A percentile compares a stretch with the other conserved stretches of the same genome.
Evolutionary conservation across 2,888 invertebrate species (phyloP).

Genomic region (Protodeltote pygarga): DNA sequence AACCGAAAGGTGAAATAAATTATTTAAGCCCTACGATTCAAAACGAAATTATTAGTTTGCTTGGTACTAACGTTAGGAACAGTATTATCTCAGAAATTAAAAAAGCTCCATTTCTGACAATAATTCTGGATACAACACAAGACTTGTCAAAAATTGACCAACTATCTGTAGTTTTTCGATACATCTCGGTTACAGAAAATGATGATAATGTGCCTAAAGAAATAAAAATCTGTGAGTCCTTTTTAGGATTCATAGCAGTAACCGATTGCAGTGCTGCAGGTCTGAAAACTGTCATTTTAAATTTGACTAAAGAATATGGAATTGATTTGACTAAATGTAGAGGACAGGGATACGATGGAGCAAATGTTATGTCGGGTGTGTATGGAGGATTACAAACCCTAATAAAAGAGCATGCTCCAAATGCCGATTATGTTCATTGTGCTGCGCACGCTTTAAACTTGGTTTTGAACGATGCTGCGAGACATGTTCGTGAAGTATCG

Average conservation of each 20-base stretch:
- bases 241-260: too few relatives aligned
- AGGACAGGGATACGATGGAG: constrained; percentile 44
- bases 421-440: constrained; percentile 43
- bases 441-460: constrained; percentile 30
- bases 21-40: too few relatives aligned
- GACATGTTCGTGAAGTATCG: constrained; percentile 34
- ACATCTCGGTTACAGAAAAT: constrained; percentile 44
- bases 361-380: constrained; percentile 42
- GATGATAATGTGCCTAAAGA: constrained; percentile 41
- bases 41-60: too few relatives aligned
- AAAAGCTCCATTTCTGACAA: too few relatives aligned
- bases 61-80: too few relatives aligned
- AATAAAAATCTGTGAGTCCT: constrained; percentile 40
- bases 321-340: constrained; percentile 46
- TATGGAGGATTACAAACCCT: constrained; percentile 43
- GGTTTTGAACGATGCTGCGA: constrained; percentile 37
- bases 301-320: constrained; percentile 41
- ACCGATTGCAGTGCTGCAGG: too few relatives aligned
- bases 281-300: too few relatives aligned
- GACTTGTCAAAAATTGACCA: constrained; percentile 41
- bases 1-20: too few relatives aligned
- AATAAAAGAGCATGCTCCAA: constrained; percentile 42
- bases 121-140: too few relatives aligned
- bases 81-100: too few relatives aligned
- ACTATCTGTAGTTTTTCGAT: constrained; percentile 44